phyloP scores from a whole-genome alignment of 1,140 invertebrate species.

The Neodiprion fabricii region DNA sequence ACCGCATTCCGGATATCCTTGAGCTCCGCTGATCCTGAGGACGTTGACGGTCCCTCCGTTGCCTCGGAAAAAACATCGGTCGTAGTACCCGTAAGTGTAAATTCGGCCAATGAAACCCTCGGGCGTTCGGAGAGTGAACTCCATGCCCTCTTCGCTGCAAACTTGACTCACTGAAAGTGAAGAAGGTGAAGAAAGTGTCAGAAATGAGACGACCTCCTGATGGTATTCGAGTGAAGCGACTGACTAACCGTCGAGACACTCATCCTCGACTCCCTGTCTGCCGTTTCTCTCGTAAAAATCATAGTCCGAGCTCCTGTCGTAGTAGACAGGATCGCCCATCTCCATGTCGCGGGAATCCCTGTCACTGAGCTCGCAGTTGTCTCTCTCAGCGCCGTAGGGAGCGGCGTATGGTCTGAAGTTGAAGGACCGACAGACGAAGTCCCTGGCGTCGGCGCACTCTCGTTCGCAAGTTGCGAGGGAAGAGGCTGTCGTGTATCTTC shows the following conservation, averaged over 20 bases:
- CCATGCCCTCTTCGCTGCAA: slow-evolving; percentile 93
- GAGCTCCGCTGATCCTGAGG: slow-evolving; percentile 82
- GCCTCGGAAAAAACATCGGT: slow-evolving; percentile 89
- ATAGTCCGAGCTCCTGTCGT: slow-evolving; percentile 82
- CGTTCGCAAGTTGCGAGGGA: slow-evolving; percentile 80
- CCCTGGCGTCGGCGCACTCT: slow-evolving; percentile 81
- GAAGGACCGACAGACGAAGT: slow-evolving; percentile 88
- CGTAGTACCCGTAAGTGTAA: slow-evolving; percentile 91
- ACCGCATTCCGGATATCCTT: slow-evolving; percentile 91
- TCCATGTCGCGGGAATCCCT: slow-evolving; percentile 84
- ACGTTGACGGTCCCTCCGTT: slow-evolving; percentile 86
- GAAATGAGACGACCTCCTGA: background rate
- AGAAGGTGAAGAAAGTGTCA: slow-evolving; percentile 31
- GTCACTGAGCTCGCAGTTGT: slow-evolving; percentile 90
- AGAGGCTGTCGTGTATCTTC: slow-evolving; percentile 74
- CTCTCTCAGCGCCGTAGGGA: slow-evolving; percentile 72
- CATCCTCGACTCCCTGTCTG: slow-evolving; percentile 70
- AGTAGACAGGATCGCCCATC: slow-evolving; percentile 82
- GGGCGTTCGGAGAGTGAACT: slow-evolving; percentile 85
- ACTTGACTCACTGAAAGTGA: slow-evolving; percentile 81
- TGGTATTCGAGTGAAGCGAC: background rate
- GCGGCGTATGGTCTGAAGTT: slow-evolving; percentile 74
- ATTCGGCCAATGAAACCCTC: slow-evolving; percentile 90
- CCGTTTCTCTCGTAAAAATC: slow-evolving; percentile 85
- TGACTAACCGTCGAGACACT: slow-evolving; percentile 81